phyloP scores from a whole-genome alignment of 1,140 invertebrate species.

The Pantala flavescens region DNA sequence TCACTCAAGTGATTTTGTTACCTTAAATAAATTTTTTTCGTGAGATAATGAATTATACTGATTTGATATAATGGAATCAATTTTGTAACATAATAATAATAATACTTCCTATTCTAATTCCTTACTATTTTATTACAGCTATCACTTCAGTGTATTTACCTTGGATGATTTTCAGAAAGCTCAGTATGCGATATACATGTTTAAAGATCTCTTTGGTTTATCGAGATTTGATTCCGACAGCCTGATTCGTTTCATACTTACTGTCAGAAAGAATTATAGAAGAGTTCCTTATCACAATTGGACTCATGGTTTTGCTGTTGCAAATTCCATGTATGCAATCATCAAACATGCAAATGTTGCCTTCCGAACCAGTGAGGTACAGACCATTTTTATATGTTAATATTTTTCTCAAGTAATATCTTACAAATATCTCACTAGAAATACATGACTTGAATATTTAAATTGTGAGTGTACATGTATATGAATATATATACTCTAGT shows the following conservation, averaged over 20 bases:
- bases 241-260: slow-evolving; percentile 61
- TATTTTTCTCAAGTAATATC: too few relatives aligned
- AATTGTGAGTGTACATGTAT: neutral
- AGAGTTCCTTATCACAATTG: slow-evolving; percentile 77
- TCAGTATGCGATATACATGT: slow-evolving; percentile 63
- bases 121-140: slow-evolving; percentile 38
- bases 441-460: too few relatives aligned
- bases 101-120: too few relatives aligned
- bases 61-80: too few relatives aligned
- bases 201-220: slow-evolving; percentile 57
- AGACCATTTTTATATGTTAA: too few relatives aligned
- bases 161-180: slow-evolving; percentile 58
- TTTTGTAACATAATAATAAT: too few relatives aligned
- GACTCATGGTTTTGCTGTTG: slow-evolving; percentile 75
- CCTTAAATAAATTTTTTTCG: too few relatives aligned
- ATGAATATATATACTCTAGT: neutral
- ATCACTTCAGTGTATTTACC: slow-evolving; percentile 59
- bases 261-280: slow-evolving; percentile 73
- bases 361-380: slow-evolving; percentile 51
- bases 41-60: too few relatives aligned
- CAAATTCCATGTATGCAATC: slow-evolving; percentile 69
- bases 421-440: too few relatives aligned
- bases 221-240: slow-evolving; percentile 47
- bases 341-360: slow-evolving; percentile 46
- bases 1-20: too few relatives aligned